Percentiles rank a stretch among this genome's conserved stretches.
Evolutionary conservation across 2,113 vertebrate species (phyloP).

Genomic region (Sclerurus mexicanus): DNA sequence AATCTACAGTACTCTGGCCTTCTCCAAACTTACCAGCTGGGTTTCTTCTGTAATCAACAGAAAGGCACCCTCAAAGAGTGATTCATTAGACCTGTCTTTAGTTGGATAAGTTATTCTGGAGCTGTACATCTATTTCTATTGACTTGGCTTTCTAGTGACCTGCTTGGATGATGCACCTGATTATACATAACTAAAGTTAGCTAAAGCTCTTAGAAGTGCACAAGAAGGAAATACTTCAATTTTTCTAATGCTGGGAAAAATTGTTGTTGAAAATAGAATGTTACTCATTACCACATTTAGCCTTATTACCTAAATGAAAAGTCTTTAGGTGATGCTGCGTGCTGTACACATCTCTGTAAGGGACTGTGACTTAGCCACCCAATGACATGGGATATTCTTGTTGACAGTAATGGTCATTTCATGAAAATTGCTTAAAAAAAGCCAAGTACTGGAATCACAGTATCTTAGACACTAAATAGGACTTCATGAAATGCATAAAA

Average conservation of each 20-base stretch:
- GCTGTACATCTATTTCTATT: background rate
- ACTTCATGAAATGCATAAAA: background rate
- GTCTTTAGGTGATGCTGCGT: background rate
- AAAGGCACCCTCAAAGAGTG: background rate
- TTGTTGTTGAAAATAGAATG: background rate
- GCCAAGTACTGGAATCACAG: background rate
- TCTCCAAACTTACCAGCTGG: background rate
- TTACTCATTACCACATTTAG: background rate
- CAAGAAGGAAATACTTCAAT: background rate
- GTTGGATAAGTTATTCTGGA: background rate
- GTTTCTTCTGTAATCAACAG: background rate
- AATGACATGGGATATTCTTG: background rate
- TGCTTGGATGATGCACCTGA: background rate
- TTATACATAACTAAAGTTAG: background rate
- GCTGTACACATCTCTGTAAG: background rate
- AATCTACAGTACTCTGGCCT: background rate
- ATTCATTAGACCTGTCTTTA: background rate
- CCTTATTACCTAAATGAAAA: background rate
- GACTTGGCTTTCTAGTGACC: background rate
- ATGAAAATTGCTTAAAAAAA: background rate
- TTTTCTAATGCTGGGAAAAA: background rate
- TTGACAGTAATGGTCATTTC: background rate
- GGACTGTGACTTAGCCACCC: too few species aligned
- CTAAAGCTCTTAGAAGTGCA: background rate
- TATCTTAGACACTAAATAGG: background rate